Percentiles rank a stretch among this genome's conserved stretches.
Conservation (phyloP, 1,140 invertebrate genomes). For the Ostrea edulis region DNA sequence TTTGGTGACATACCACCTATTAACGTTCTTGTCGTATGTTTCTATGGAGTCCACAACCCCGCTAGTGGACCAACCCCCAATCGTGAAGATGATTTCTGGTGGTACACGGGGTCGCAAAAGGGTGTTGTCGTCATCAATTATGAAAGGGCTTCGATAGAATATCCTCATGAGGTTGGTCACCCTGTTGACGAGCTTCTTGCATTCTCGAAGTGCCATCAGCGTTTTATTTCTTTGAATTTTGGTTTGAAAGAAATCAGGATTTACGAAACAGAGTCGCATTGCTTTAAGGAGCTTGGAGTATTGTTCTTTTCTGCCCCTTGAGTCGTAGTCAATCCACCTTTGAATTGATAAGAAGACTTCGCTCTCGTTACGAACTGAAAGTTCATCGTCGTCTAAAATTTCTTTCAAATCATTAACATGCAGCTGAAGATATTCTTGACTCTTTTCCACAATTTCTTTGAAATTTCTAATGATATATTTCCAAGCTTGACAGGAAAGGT, state of each 20-base stretch:
- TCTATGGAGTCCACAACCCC: conserved; percentile 87
- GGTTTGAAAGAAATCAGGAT: conserved; percentile 48
- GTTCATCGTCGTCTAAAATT: conserved; percentile 95
- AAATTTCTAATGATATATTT: conserved; percentile 75
- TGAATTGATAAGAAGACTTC: conserved; percentile 94
- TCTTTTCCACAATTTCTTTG: conserved; percentile 89
- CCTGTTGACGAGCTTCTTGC: conserved; percentile 42
- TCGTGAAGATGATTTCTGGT: conserved; percentile 77
- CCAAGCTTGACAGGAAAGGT: conserved; percentile 84
- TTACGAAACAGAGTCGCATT: conserved; percentile 58
- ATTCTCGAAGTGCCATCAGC: conserved; percentile 52
- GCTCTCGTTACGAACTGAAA: conserved; percentile 96
- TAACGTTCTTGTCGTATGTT: conserved; percentile 87
- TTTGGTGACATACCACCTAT: conserved; percentile 82
- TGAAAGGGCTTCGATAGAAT: neutral
- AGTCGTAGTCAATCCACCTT: conserved; percentile 98
- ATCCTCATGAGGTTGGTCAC: conserved; percentile 29
- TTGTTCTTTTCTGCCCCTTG: conserved; percentile 86
- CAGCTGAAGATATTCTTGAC: conserved; percentile 96
- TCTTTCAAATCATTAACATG: conserved; percentile 95
- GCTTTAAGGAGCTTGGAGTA: conserved; percentile 55
- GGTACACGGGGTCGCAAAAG: conserved; percentile 61
- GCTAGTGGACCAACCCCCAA: conserved; percentile 87
- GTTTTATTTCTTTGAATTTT: conserved; percentile 55
- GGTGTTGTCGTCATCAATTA: conserved; percentile 55